Percentiles rank a stretch among this genome's conserved stretches.
Evolutionary conservation across 1,140 invertebrate species (phyloP).

Genomic region (Odontomachus brunneus): DNA sequence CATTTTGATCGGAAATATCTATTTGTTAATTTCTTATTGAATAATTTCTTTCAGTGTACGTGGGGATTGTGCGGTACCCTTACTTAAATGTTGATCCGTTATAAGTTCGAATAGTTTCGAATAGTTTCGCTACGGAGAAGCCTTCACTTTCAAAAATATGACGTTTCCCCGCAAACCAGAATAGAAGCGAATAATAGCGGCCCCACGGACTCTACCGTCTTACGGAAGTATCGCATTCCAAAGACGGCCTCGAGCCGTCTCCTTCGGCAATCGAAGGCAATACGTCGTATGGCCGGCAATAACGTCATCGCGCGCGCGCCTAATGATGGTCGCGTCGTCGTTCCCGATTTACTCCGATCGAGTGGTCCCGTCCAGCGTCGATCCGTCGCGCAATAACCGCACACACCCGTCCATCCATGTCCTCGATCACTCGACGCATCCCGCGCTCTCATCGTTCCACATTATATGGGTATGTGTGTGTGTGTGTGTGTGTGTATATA

Average conservation of each 20-base stretch:
- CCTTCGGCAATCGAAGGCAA: slow-evolving; percentile 34
- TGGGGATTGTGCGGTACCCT: too few species aligned
- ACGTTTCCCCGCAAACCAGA: background rate
- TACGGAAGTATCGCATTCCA: slow-evolving; percentile 28
- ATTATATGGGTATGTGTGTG: background rate
- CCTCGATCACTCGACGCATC: background rate
- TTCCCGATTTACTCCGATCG: slow-evolving; percentile 52
- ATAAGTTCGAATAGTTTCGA: too few species aligned
- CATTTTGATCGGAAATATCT: too few species aligned
- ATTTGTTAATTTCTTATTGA: too few species aligned
- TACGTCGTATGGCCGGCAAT: slow-evolving; percentile 24
- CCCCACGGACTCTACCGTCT: background rate
- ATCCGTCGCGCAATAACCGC: slow-evolving; percentile 41
- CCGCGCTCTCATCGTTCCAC: background rate
- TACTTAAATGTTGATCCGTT: too few species aligned
- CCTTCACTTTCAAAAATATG: background rate
- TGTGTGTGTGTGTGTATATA: background rate
- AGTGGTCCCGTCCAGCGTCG: slow-evolving; percentile 39
- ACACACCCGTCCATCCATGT: slow-evolving; percentile 16
- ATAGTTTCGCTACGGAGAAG: background rate
- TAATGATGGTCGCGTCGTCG: slow-evolving; percentile 52
- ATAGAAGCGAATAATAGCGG: background rate
- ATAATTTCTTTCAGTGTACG: too few species aligned
- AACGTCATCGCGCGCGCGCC: slow-evolving; percentile 28
- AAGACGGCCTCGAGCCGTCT: slow-evolving; percentile 37